Percentiles rank a stretch among this genome's conserved stretches.
Conservation (phyloP, 2,888 invertebrate genomes). For the Drosophila gaucha region DNA sequence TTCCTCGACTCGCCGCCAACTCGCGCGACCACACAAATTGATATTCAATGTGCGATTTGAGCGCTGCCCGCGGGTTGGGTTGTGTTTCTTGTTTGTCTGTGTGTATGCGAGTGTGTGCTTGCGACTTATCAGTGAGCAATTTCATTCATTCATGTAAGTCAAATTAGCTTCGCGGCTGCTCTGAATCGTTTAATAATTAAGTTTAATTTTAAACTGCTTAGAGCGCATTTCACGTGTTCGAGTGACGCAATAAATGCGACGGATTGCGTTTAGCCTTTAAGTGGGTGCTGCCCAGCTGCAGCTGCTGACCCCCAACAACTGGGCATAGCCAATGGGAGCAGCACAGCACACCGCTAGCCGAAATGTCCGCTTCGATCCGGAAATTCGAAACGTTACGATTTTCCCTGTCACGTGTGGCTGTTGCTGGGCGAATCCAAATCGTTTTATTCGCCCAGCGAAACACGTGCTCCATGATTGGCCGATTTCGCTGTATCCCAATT, state of each 20-base stretch:
- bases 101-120: slow-evolving; percentile 12
- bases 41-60: slow-evolving; percentile 54
- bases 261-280: slow-evolving; percentile 46
- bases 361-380: slow-evolving; percentile 14
- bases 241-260: slow-evolving; percentile 64
- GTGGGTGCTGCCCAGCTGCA: slow-evolving; percentile 10
- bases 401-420: slow-evolving; percentile 37
- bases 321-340: slow-evolving; percentile 23
- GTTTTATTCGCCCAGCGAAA: neutral
- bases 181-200: slow-evolving; percentile 57
- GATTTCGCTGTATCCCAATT: slow-evolving; percentile 4
- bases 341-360: slow-evolving; percentile 6
- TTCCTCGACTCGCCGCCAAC: slow-evolving; percentile 42
- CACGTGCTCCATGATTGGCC: slow-evolving; percentile 44
- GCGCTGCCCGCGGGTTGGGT: neutral
- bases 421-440: slow-evolving; percentile 19
- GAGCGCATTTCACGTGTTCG: slow-evolving; percentile 52
- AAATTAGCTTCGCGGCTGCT: slow-evolving; percentile 49
- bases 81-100: slow-evolving; percentile 1
- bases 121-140: slow-evolving; percentile 60
- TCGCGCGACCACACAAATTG: slow-evolving; percentile 64
- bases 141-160: slow-evolving; percentile 76
- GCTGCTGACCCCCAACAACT: slow-evolving; percentile 10
- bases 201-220: slow-evolving; percentile 65
- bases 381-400: slow-evolving; percentile 16